phyloP scores from a whole-genome alignment of 2,797 vertebrate genomes.

The Orestias chungarensis region DNA sequence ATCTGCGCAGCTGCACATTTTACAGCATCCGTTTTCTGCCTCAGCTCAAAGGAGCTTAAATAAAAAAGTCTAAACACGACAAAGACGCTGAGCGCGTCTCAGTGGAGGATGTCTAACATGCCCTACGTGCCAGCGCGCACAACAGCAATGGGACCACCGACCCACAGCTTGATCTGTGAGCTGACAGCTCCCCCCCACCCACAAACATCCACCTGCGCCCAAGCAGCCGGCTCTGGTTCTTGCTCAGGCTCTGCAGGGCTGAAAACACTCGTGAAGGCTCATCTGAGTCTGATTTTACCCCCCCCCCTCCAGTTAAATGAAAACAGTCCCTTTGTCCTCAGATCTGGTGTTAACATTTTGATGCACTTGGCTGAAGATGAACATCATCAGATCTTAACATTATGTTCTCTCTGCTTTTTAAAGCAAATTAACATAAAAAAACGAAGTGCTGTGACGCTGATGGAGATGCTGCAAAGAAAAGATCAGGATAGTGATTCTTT shows the following conservation, averaged over 20 bases:
- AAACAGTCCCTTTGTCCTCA: slow-evolving; percentile 24
- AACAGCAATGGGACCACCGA: slow-evolving; percentile 79
- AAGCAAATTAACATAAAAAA: slow-evolving; percentile 15
- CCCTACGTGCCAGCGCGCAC: slow-evolving; percentile 72
- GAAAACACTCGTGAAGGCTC: slow-evolving; percentile 40
- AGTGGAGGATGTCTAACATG: slow-evolving; percentile 71
- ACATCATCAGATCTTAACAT: slow-evolving; percentile 32
- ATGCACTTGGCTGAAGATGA: slow-evolving; percentile 17
- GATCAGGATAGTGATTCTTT: too few species aligned
- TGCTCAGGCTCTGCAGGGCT: slow-evolving; percentile 49
- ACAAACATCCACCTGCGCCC: slow-evolving; percentile 77
- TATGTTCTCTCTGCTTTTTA: slow-evolving; percentile 2
- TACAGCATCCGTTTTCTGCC: slow-evolving; percentile 11
- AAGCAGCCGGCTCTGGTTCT: slow-evolving; percentile 61
- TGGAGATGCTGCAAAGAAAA: not conserved
- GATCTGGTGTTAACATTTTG: slow-evolving; percentile 30
- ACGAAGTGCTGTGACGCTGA: slow-evolving; percentile 34
- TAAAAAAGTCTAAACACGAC: slow-evolving; percentile 44
- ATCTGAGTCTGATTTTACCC: slow-evolving; percentile 1
- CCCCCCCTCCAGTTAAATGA: slow-evolving; percentile 13
- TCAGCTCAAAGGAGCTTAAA: slow-evolving; percentile 11
- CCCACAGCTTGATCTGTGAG: slow-evolving; percentile 74
- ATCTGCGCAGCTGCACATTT: slow-evolving; percentile 18
- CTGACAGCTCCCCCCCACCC: slow-evolving; percentile 80
- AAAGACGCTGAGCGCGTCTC: slow-evolving; percentile 61